Percentiles rank a stretch among this genome's conserved stretches.
Evolutionary conservation across 2,113 vertebrate genomes (phyloP).

Genomic region (Indicator maculatus): DNA sequence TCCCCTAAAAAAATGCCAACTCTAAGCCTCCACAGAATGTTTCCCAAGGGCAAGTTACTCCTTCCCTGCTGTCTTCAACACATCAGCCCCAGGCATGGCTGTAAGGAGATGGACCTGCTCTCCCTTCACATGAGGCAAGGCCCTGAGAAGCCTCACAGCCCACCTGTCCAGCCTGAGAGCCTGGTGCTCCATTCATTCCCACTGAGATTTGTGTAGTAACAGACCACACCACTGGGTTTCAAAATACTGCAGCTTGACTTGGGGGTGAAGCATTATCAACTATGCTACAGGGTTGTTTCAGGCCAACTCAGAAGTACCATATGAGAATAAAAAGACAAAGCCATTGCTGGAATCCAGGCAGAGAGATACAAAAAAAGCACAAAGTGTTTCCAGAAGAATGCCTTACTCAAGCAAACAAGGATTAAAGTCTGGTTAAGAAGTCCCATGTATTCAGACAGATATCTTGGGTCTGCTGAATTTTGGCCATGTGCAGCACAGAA

Average conservation of each 20-base stretch:
- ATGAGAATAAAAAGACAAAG: background rate
- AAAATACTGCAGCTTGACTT: background rate
- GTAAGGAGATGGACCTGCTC: background rate
- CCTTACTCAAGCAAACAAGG: background rate
- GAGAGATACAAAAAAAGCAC: background rate
- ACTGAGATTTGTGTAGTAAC: background rate
- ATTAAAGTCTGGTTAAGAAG: background rate
- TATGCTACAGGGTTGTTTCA: fast-evolving
- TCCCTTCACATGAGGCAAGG: background rate
- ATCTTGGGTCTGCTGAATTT: fast-evolving
- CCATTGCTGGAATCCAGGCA: background rate
- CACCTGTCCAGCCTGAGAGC: background rate
- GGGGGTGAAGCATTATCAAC: fast-evolving
- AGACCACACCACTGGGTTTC: fast-evolving
- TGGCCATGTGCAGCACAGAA: background rate
- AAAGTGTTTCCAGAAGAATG: background rate
- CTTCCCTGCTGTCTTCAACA: background rate
- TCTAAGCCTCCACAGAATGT: background rate
- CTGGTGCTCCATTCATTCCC: fast-evolving
- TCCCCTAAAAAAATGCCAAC: background rate
- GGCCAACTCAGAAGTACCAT: background rate
- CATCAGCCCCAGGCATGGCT: background rate
- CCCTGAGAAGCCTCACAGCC: background rate
- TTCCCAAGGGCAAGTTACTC: background rate
- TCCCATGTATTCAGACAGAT: fast-evolving